Evolutionary conservation across 2,797 vertebrate genomes (phyloP).

Genomic region (Sparus aurata): DNA sequence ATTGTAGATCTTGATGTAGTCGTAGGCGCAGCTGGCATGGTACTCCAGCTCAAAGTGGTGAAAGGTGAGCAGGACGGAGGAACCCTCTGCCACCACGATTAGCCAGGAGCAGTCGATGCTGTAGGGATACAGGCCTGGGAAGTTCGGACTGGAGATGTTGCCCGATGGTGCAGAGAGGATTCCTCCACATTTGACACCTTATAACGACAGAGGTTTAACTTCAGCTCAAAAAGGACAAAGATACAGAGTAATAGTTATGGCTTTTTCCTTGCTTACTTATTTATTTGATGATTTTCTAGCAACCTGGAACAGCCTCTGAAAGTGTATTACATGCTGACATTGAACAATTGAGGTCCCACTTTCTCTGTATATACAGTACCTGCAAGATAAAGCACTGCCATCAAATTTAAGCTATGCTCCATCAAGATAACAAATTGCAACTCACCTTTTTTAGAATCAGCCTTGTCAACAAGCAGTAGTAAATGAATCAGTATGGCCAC

Average conservation of each 20-base stretch:
- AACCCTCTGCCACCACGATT: constrained; percentile 96
- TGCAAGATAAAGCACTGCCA: constrained; percentile 57
- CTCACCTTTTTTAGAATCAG: constrained; percentile 91
- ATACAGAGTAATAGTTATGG: not conserved
- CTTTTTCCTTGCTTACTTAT: constrained; percentile 23
- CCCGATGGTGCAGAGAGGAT: constrained; percentile 93
- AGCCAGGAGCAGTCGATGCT: constrained; percentile 94
- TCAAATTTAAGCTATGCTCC: constrained; percentile 53
- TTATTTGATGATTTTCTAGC: constrained; percentile 25
- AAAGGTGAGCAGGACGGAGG: constrained; percentile 94
- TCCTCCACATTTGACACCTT: constrained; percentile 98
- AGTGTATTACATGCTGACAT: constrained; percentile 55
- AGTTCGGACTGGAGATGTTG: constrained; percentile 97
- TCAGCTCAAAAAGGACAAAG: constrained; percentile 19
- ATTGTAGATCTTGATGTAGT: constrained; percentile 97
- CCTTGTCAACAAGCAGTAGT: constrained; percentile 81
- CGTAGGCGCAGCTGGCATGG: constrained; percentile 90
- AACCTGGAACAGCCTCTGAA: constrained; percentile 36
- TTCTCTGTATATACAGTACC: constrained; percentile 35
- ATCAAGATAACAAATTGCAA: constrained; percentile 70
- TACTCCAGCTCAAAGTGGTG: constrained; percentile 94
- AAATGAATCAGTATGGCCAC: constrained; percentile 81
- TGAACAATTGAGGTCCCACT: constrained; percentile 52
- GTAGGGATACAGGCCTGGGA: constrained; percentile 94
- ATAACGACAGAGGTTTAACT: constrained; percentile 25